Evolutionary conservation across 1,140 invertebrate genomes (phyloP).

Genomic region (Achatina immaculata): DNA sequence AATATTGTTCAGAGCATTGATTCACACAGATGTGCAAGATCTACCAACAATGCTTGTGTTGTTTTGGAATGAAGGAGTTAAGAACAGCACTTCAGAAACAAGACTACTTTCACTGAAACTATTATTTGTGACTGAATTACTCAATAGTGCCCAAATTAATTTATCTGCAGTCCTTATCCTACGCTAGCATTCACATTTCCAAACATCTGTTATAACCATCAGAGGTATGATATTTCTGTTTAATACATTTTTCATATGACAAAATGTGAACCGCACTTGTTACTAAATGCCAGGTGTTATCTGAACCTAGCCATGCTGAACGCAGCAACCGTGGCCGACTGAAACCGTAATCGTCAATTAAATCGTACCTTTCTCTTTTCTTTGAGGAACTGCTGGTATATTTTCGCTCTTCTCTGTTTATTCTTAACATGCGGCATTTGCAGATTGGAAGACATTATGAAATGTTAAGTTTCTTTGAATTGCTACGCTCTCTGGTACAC

Average conservation of each 20-base stretch:
- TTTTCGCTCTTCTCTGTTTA: conserved; percentile 25
- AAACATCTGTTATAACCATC: background rate
- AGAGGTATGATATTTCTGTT: background rate
- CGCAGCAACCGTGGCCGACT: background rate
- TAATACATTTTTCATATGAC: background rate
- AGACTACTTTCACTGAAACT: background rate
- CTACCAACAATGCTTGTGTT: too few species aligned
- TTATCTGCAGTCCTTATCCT: too few species aligned
- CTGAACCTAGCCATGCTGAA: background rate
- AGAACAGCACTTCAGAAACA: background rate
- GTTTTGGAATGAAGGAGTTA: too few species aligned
- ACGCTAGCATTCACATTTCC: too few species aligned
- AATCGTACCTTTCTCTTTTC: conserved; percentile 27
- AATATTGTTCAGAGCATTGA: too few species aligned
- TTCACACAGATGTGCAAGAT: too few species aligned
- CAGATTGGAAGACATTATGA: conserved; percentile 5
- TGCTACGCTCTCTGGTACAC: too few species aligned
- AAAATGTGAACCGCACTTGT: background rate
- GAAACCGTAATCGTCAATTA: background rate
- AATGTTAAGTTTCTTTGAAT: too few species aligned
- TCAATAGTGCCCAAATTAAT: too few species aligned
- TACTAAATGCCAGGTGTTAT: background rate
- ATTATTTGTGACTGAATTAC: background rate
- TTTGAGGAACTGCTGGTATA: conserved; percentile 22
- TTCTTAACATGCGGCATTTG: conserved; percentile 27